Base-by-base conservation (phyloP, 2,113 vertebrate species). In the Pelmatolapia mariae region DNA sequence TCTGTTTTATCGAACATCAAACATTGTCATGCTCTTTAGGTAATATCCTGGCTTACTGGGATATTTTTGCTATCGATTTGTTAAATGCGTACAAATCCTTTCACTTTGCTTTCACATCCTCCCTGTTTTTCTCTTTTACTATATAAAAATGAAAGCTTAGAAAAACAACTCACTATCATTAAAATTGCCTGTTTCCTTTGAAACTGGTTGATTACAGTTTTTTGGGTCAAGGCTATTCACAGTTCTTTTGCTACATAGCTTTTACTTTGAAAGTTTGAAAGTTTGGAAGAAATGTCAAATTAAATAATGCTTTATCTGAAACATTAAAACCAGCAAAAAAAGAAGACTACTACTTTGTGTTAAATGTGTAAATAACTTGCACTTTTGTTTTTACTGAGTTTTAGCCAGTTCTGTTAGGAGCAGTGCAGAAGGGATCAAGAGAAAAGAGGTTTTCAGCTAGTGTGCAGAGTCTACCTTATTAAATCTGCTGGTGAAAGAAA, bases 391-490 rank as follows among this genome's bases (percentile, higher is more conserved):
- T 87, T 38, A 43, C 86, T 80, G 36, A 22, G 89, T 79, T 59
- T 66, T 59, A 40, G 71, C 63, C 36, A 40, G 24, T 63, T 84
- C 33, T 36, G 24, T 78, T 82, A 43, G 50, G 80, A 71, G 81
- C 26, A 47, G 43, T n/a, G 71, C 71, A 78, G 43, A 31, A 80
- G 26, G 84, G 63, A 83, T 81, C 16, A 54, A 50, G 76, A 86
- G 26, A 47, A 86, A 83, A 38, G 12, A 31, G 53, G 79, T 43
- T 66, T 38, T 83, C 15, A 7, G 26, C 16, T 19, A 10, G 66
- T 38, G 33, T 43, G n/a, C 16, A 88, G 79, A 86, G 81, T 47
- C 33, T 86, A 83, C 63, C 68, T 85, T 61, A 54, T 89, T 89
- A 53, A 80, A 15, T 82, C 83, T 87, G 38, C 38, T 78, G 33